These are phyloP conservation scores for Callitettix versicolor DNA, from an alignment of 1,140 invertebrate genomes.

Conservation along the genomic window DNA sequence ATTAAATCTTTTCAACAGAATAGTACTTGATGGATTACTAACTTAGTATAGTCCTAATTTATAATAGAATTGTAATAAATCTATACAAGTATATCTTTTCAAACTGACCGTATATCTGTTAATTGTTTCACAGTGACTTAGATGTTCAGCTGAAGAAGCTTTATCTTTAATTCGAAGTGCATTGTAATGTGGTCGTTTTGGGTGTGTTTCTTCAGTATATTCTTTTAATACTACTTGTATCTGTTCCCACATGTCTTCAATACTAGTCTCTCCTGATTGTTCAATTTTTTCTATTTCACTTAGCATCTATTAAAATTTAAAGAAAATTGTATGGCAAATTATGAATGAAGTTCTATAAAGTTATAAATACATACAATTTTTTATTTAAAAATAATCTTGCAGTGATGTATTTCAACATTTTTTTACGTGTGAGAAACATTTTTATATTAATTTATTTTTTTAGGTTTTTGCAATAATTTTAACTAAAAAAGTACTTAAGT, in stretches of 20 bases:
- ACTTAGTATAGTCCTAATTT: no score
- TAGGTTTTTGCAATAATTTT: no score
- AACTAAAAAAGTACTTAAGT: no score
- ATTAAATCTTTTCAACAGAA: no score
- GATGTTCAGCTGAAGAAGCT: constrained; percentile 21
- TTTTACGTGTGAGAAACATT: no score
- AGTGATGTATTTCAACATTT: no score
- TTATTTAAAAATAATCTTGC: no score
- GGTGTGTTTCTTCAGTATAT: constrained; percentile 29
- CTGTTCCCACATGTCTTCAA: constrained; percentile 12
- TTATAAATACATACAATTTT: neutral
- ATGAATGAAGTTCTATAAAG: constrained; percentile 7
- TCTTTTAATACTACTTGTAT: constrained; percentile 21
- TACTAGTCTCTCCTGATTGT: constrained; percentile 12
- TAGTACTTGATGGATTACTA: no score
- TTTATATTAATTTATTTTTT: no score
- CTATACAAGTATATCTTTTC: no score
- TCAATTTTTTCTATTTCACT: constrained; percentile 19
- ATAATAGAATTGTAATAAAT: no score
- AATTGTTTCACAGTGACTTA: constrained; percentile 27
- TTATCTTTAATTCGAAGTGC: constrained; percentile 33
- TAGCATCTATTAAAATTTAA: constrained; percentile 16
- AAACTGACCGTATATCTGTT: constrained; percentile 21
- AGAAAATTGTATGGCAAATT: constrained; percentile 28
- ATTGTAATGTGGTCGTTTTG: constrained; percentile 34